These are phyloP conservation scores for Oeneis ivallda DNA, from an alignment of 2,888 invertebrate genomes.

Conservation along the genomic window DNA sequence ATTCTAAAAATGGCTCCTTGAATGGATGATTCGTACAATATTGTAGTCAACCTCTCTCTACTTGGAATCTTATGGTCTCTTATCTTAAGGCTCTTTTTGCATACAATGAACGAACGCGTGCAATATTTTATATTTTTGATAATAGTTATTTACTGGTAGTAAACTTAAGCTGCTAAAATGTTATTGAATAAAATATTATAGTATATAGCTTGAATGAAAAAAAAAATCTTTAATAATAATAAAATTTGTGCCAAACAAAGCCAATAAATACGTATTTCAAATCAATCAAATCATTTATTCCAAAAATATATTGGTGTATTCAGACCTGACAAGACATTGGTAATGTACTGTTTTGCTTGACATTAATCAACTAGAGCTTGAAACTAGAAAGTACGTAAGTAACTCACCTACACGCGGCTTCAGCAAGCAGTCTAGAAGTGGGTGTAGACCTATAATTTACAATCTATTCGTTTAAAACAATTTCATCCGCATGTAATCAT, in stretches of 20 bases:
- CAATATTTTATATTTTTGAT: constrained; percentile 5
- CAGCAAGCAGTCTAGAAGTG: constrained; percentile 24
- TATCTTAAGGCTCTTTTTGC: not conserved
- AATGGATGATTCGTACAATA: constrained; percentile 35
- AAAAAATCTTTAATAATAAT: no score
- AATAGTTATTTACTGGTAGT: constrained; percentile 5
- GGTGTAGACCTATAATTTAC: constrained; percentile 28
- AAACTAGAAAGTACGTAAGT: constrained; percentile 31
- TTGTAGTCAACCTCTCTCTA: not conserved
- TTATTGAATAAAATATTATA: no score
- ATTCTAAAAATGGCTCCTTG: constrained; percentile 53
- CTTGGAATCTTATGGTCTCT: not conserved
- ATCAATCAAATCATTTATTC: no score
- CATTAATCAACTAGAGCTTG: constrained; percentile 30
- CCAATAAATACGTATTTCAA: no score
- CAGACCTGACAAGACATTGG: constrained; percentile 32
- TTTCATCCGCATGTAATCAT: constrained; percentile 38
- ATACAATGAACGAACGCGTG: not conserved
- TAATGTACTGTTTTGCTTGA: constrained; percentile 37
- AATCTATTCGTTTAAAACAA: constrained; percentile 27
- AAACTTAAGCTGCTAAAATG: not conserved
- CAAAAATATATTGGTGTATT: constrained; percentile 23
- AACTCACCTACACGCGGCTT: constrained; percentile 29
- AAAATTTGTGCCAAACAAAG: no score
- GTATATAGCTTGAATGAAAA: no score